Base-by-base conservation (phyloP, 2,113 vertebrate species). In the Peromyscus polionotus region DNA sequence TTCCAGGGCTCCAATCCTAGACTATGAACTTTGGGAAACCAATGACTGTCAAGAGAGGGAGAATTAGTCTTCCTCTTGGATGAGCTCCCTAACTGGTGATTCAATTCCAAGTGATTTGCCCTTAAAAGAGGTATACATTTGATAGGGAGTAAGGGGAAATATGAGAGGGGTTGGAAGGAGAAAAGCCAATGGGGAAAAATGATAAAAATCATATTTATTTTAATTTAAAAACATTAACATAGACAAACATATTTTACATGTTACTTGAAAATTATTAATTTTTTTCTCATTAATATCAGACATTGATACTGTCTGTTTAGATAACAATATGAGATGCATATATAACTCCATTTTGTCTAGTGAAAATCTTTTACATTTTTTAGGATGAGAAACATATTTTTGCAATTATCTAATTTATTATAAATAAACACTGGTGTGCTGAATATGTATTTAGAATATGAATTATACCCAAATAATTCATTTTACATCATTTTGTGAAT, bases 361-460 rank as follows among this genome's bases (percentile, higher is more conserved):
- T n/a, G 0, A 88, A 95, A 94, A 95, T 90, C 95, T 33, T 59
- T 57, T 39, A 26, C 36, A 57, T 51, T 36, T 91, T 13, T 92
- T 87, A 42, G 14, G 19, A n/a, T 81, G 3, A 94, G 16, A 81
- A 91, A 85, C 39, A n/a, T 33, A 26, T 1, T 54, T 92, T 65
- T 59, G 31, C 26, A 2, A 20, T 85, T 54, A 91, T 86, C 48
- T 94, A 65, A 76, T 70, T 45, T 89, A 65, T 68, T 54, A 61
- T 87, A 42, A 91, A 12, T 45, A 68, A 24, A 61, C 10, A 57
- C 3, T 4, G 65, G 31, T 84, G 11, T 76, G 54, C 4, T 45
- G 85, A 54, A 92, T 17, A 51, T 73, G 3, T 22, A 84, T 73
- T 90, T 45, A 67, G n/a, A 93, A 36, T 81, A 70, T 86, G 0